Conservation (phyloP, 2,113 vertebrate species). For the Hyla sarda region DNA sequence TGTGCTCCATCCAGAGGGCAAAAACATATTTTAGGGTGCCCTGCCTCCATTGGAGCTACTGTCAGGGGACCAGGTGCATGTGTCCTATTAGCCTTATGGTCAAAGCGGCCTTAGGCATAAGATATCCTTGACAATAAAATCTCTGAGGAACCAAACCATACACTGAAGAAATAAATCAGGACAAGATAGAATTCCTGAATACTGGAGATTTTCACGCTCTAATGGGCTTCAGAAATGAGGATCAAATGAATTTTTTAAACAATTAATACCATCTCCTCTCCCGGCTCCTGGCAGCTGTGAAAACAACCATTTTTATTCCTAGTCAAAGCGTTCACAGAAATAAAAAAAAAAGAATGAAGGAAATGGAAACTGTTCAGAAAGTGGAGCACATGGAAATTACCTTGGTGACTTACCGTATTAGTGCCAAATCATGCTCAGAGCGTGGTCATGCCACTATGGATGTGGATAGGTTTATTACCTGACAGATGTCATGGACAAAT, state of each 20-base stretch:
- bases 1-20: too few relatives aligned
- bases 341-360: background rate
- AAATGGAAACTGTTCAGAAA: conserved; percentile 24
- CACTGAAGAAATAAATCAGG: conserved; percentile 23
- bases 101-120: too few relatives aligned
- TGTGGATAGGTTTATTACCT: conserved; percentile 35
- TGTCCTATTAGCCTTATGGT: too few relatives aligned
- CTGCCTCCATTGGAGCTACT: too few relatives aligned
- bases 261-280: conserved; percentile 28
- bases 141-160: background rate
- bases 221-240: conserved; percentile 41
- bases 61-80: too few relatives aligned
- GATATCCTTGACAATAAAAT: too few relatives aligned
- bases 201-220: conserved; percentile 23
- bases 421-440: conserved; percentile 48
- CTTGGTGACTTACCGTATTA: conserved; percentile 31
- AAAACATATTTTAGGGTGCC: too few relatives aligned
- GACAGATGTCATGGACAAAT: conserved; percentile 31
- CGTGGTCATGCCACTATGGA: conserved; percentile 40
- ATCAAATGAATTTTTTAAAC: conserved; percentile 44
- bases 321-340: background rate
- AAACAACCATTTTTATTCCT: conserved; percentile 12
- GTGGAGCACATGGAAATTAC: conserved; percentile 30
- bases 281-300: conserved; percentile 27
- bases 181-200: conserved; percentile 43